Conservation (phyloP, 2,113 vertebrate species). For the Lophura nycthemera region DNA sequence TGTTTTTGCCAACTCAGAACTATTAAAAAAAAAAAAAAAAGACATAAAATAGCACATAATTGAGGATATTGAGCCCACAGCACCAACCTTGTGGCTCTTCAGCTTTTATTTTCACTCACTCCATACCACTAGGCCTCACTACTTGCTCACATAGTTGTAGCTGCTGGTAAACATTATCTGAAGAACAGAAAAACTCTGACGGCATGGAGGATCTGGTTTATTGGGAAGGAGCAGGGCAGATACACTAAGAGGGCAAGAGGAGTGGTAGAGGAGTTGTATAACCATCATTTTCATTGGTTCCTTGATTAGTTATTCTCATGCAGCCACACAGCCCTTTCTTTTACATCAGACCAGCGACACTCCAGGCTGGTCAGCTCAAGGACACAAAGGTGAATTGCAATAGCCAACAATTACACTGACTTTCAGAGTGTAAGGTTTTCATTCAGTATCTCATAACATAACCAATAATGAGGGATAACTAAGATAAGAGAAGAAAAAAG, state of each 20-base stretch:
- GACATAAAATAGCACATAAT: background rate
- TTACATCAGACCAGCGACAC: background rate
- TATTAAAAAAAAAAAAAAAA: background rate
- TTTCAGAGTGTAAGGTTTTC: constrained; percentile 15
- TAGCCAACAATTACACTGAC: background rate
- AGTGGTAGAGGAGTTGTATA: background rate
- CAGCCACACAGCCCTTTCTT: background rate
- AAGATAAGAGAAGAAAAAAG: constrained; percentile 52
- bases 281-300: background rate
- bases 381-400: background rate
- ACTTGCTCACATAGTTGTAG: background rate
- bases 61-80: background rate
- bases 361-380: background rate
- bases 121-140: background rate
- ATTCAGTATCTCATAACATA: constrained; percentile 19
- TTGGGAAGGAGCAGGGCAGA: background rate
- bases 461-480: constrained; percentile 27
- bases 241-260: background rate
- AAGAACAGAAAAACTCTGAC: background rate
- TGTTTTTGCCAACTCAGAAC: background rate
- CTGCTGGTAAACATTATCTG: background rate
- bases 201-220: background rate
- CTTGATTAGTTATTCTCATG: background rate
- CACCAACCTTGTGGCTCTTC: background rate
- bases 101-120: background rate